Conservation (phyloP, 2,113 vertebrate genomes). For the Danionella cerebrum region DNA sequence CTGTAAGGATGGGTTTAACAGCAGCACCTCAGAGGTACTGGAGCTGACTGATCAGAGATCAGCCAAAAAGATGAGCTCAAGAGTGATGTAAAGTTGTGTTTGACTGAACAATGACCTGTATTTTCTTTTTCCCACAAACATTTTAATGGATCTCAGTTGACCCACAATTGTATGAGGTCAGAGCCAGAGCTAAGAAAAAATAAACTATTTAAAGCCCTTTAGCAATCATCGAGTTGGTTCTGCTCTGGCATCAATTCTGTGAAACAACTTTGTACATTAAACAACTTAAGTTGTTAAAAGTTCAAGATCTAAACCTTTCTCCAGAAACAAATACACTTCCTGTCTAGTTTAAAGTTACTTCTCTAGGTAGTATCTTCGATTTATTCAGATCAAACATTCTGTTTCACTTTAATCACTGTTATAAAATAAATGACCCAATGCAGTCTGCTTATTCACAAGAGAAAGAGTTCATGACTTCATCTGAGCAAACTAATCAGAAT, state of each 20-base stretch:
- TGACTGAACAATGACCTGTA: background rate
- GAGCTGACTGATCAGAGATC: background rate
- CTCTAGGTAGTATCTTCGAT: conserved; percentile 6
- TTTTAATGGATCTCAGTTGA: background rate
- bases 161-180: background rate
- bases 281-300: conserved; percentile 20
- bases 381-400: conserved; percentile 15
- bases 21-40: background rate
- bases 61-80: conserved; percentile 18
- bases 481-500: background rate
- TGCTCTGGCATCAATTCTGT: conserved; percentile 34
- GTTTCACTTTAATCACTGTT: background rate
- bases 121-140: background rate
- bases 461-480: background rate
- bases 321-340: background rate
- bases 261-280: conserved; percentile 21
- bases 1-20: background rate
- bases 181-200: conserved; percentile 10
- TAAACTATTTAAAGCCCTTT: conserved; percentile 41
- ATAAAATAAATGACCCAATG: background rate
- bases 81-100: conserved; percentile 23
- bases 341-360: background rate
- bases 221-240: conserved; percentile 20
- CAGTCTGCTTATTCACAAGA: background rate
- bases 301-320: conserved; percentile 16